These are phyloP conservation scores for Drosophila emarginata DNA, from an alignment of 2,888 invertebrate species.

Conservation along the genomic window DNA sequence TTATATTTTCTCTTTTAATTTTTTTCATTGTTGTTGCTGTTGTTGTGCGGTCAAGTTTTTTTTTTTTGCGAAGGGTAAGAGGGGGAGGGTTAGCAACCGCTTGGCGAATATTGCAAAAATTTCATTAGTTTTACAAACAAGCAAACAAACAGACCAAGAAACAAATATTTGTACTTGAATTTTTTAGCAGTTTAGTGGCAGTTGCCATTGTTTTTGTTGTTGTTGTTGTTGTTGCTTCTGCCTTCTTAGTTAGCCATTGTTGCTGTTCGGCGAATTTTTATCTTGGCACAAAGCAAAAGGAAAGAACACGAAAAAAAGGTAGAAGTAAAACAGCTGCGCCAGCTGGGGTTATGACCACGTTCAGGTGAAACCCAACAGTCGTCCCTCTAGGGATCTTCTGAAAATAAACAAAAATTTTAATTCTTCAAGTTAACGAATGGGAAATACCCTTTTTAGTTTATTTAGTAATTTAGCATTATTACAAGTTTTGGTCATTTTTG, in stretches of 20 bases:
- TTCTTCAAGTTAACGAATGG: conserved; percentile 35
- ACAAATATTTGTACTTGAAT: conserved; percentile 74
- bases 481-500: no score
- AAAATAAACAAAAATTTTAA: conserved; percentile 55
- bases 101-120: conserved; percentile 73
- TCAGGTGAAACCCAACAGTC: conserved; percentile 54
- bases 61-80: conserved; percentile 20
- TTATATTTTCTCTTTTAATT: conserved; percentile 18
- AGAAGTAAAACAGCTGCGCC: conserved; percentile 48
- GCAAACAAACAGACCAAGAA: conserved; percentile 75
- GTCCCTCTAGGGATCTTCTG: conserved; percentile 63
- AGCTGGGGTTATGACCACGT: conserved; percentile 66
- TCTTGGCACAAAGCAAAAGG: conserved; percentile 25
- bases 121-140: conserved; percentile 75
- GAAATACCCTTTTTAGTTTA: conserved; percentile 26
- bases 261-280: conserved; percentile 40
- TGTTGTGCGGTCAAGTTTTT: conserved; percentile 22
- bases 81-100: conserved; percentile 59
- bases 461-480: background rate
- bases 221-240: conserved; percentile 25
- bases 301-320: conserved; percentile 1
- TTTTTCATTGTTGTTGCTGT: background rate
- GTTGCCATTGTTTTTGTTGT: conserved; percentile 33
- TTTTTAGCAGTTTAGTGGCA: conserved; percentile 72
- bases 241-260: conserved; percentile 30